Base-by-base conservation (phyloP, 2,888 invertebrate species). In the Shargacucullia verbasci region DNA sequence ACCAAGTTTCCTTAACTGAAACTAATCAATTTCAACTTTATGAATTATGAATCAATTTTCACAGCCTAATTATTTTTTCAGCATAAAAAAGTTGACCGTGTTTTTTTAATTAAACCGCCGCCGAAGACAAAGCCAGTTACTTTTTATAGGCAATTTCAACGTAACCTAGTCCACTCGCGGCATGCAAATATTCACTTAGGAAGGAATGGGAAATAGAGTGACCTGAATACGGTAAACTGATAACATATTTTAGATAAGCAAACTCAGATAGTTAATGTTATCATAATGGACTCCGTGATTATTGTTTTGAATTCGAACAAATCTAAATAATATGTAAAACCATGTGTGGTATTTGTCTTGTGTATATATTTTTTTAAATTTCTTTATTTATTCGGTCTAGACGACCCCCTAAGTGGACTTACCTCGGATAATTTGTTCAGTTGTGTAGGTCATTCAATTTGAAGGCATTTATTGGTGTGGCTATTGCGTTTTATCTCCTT, bases 171-270 rank as follows among this genome's bases (percentile, higher is more conserved):
- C 83, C 84, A 87, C 87, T 87, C 85, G 72, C 79, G 83, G 79
- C 88, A 89, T 90, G 89, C 89, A 89, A 91, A 91, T 89, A 90
- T 90, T 90, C 89, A 89, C 87, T 91, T 90, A 87, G 82, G 77
- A 76, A 74, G 62, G 72, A 77, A 82, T 73, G 73, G 80, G 76
- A 84, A 86, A 81, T 78, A 71, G 72, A 83, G 62, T 84, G 84
- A 86, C 86, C 88, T 80, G 78, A 81, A 86, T 87, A 80, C 55
- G 43, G 49, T 13, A n/a, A 52, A 59, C 62, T 78, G 76, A 71
- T 76, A 77, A 72, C 62, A 48, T 67, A 61, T 61, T 56, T 62
- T 63, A 68, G 65, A 73, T 66, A 57, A 43, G 49, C 45, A 29
- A 40, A 53, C 12, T 41, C 6, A 35, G 50, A 63, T 64, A 59